Evolutionary conservation across 1,140 invertebrate species (phyloP).

Genomic region (Leptinotarsa undecemlineata): DNA sequence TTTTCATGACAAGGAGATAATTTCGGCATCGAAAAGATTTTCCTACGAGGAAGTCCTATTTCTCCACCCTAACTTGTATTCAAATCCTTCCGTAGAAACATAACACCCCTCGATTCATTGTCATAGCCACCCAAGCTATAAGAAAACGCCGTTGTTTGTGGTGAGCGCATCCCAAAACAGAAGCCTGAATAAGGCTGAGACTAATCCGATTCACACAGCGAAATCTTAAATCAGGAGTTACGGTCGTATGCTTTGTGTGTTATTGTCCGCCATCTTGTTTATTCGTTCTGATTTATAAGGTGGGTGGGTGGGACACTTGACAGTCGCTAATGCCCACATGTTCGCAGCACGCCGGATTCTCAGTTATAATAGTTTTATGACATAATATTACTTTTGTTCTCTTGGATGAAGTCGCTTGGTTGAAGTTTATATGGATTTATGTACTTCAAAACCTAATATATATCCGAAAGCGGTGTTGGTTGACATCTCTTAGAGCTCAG

Average conservation of each 20-base stretch:
- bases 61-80: neutral
- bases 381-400: constrained; percentile 2
- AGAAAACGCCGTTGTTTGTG: constrained; percentile 12
- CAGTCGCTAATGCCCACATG: constrained; percentile 10
- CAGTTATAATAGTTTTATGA: neutral
- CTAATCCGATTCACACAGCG: constrained; percentile 42
- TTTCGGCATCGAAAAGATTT: no score
- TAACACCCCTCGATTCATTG: constrained; percentile 17
- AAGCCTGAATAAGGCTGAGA: constrained; percentile 28
- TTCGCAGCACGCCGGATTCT: neutral
- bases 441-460: no score
- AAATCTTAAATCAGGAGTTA: constrained; percentile 46
- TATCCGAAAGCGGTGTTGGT: no score
- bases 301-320: neutral
- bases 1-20: no score
- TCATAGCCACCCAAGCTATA: constrained; percentile 13
- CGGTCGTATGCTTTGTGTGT: constrained; percentile 27
- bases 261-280: constrained; percentile 32
- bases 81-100: constrained; percentile 1
- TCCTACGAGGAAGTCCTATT: no score
- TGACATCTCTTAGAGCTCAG: no score
- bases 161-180: constrained; percentile 19
- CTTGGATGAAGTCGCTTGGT: neutral
- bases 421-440: no score
- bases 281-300: constrained; percentile 34